Conservation (phyloP, 2,113 vertebrate species). For the Paracanthobrama guichenoti region DNA sequence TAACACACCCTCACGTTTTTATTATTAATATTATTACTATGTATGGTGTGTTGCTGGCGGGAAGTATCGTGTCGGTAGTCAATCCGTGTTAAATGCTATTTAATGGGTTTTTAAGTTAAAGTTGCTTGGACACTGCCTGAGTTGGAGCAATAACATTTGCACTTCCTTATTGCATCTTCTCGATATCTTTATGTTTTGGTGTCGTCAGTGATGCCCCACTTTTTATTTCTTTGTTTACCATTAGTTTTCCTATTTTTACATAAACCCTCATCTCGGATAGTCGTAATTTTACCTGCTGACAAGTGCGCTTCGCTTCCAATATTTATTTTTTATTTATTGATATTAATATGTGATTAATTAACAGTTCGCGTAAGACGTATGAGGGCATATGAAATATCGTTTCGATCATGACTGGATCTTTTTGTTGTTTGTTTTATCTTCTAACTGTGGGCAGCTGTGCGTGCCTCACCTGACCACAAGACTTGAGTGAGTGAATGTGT, state of each 20-base stretch:
- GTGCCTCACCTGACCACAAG: slow-evolving; percentile 77
- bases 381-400: neutral
- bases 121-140: slow-evolving; percentile 22
- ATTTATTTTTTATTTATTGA: neutral
- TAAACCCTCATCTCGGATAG: neutral
- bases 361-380: neutral
- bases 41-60: neutral
- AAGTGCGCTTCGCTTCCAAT: neutral
- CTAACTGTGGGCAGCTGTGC: slow-evolving; percentile 64
- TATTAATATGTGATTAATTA: neutral
- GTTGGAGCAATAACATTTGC: slow-evolving; percentile 25
- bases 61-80: neutral
- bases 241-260: neutral
- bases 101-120: neutral
- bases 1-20: neutral
- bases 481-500: slow-evolving; percentile 44
- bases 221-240: neutral
- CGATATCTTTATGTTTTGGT: neutral
- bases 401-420: slow-evolving; percentile 46
- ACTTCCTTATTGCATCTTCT: slow-evolving; percentile 62
- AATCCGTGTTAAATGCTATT: neutral
- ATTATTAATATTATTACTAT: neutral
- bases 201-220: neutral
- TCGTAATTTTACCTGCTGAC: neutral
- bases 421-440: slow-evolving; percentile 56